Percentiles rank a stretch among this genome's conserved stretches.
Evolutionary conservation across 2,888 invertebrate species (phyloP).

Genomic region (Ectobius pallidus): DNA sequence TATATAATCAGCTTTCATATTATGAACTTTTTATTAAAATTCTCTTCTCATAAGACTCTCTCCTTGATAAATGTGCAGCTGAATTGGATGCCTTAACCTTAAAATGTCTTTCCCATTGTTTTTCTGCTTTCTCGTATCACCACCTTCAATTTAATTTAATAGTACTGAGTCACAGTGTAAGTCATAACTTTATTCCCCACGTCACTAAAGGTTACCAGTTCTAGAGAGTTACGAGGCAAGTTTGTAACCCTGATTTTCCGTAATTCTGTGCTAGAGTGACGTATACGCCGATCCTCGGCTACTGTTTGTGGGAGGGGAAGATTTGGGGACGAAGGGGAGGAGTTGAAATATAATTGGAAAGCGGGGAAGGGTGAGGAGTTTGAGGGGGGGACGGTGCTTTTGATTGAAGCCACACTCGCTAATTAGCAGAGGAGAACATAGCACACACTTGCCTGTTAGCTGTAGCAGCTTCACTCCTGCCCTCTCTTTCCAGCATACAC

Average conservation of each 20-base stretch:
- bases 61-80: no score
- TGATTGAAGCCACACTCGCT: constrained; percentile 45
- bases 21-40: no score
- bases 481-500: constrained; percentile 1
- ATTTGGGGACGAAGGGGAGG: constrained; percentile 28
- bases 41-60: no score
- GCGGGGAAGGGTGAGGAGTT: constrained; percentile 28
- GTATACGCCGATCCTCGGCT: background rate
- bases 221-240: background rate
- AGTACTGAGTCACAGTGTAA: no score
- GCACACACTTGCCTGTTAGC: constrained; percentile 38
- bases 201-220: no score
- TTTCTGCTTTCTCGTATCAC: no score
- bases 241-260: background rate
- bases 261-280: constrained; percentile 26
- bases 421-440: constrained; percentile 41
- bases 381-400: constrained; percentile 37
- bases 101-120: no score
- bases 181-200: no score
- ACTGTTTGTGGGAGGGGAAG: constrained; percentile 7
- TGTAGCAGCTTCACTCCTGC: background rate
- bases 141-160: no score
- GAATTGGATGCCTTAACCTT: no score
- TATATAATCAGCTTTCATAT: no score
- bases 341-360: constrained; percentile 39